These are phyloP conservation scores for Stichopus horrens DNA, from an alignment of 53 echinoderm and acorn worm species.

Conservation along the genomic window DNA sequence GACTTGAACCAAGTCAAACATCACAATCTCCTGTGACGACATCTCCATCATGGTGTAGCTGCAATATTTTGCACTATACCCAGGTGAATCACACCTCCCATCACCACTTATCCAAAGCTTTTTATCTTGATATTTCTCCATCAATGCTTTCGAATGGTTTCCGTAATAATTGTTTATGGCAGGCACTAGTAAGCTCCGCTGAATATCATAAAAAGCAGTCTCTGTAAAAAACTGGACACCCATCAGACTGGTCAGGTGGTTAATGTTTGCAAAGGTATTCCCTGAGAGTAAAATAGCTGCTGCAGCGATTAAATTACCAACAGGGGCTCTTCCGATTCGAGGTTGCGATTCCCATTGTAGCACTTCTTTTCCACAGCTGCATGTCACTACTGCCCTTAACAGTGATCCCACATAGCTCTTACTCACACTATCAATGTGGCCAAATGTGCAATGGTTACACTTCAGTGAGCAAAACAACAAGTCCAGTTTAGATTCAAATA, in stretches of 20 bases:
- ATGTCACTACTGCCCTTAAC: constrained; percentile 10
- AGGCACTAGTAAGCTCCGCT: not conserved
- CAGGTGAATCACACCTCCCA: constrained; percentile 8
- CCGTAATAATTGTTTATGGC: not conserved
- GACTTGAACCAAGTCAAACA: not conserved
- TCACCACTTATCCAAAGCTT: not conserved
- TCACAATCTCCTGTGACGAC: not conserved
- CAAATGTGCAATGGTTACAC: constrained; percentile 35
- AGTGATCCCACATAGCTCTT: constrained; percentile 34
- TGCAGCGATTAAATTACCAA: constrained; percentile 48
- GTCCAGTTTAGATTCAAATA: constrained; percentile 44
- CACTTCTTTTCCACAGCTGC: constrained; percentile 49
- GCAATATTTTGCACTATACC: constrained; percentile 3
- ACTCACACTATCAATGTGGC: constrained; percentile 6
- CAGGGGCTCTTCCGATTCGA: constrained; percentile 41
- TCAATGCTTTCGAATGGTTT: not conserved
- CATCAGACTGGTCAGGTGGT: not conserved
- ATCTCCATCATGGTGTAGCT: not conserved
- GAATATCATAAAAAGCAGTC: constrained; percentile 9
- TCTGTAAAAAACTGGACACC: constrained; percentile 16
- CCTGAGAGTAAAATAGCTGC: constrained; percentile 13
- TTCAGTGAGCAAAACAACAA: constrained; percentile 10
- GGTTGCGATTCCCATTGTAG: constrained; percentile 58
- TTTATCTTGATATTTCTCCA: not conserved
- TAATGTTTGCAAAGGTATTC: not conserved